A percentile compares a stretch with the other conserved stretches of the same genome.
phyloP scores from a whole-genome alignment of 2,113 vertebrate genomes.

The Struthidea cinerea region DNA sequence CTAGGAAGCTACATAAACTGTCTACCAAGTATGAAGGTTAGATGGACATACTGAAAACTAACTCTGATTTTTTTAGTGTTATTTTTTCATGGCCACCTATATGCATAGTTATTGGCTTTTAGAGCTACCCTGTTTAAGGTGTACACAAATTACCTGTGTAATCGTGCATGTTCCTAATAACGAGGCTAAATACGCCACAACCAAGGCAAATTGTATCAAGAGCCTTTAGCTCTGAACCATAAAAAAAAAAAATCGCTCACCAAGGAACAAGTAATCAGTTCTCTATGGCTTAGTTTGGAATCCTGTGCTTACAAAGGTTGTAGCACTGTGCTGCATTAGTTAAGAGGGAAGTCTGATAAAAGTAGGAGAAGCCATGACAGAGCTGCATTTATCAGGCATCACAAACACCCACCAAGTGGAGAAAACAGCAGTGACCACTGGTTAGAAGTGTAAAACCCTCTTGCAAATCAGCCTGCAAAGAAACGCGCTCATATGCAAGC shows the following conservation, averaged over 20 bases:
- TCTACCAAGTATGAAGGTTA: conserved; percentile 57
- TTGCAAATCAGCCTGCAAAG: conserved; percentile 30
- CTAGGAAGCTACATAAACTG: conserved; percentile 70
- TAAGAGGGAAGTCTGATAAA: not conserved
- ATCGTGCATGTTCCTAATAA: conserved; percentile 41
- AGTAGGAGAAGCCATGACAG: conserved; percentile 4
- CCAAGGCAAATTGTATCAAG: conserved; percentile 49
- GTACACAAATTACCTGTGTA: conserved; percentile 47
- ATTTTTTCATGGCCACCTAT: not conserved
- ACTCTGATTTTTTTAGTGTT: not conserved
- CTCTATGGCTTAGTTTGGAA: conserved; percentile 9
- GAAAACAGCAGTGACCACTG: not conserved
- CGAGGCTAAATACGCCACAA: conserved; percentile 38
- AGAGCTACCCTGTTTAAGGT: not conserved
- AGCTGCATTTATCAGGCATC: not conserved
- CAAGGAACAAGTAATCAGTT: conserved; percentile 13
- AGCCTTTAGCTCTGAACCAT: conserved; percentile 3
- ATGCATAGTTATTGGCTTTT: not conserved
- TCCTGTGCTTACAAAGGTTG: not conserved
- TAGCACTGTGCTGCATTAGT: not conserved
- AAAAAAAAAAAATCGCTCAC: not conserved
- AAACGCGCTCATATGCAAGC: not conserved
- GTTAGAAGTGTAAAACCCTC: not conserved
- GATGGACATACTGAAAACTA: conserved; percentile 46
- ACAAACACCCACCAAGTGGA: not conserved